Conservation (phyloP, 1,140 invertebrate genomes). For the Hyles euphorbiae region DNA sequence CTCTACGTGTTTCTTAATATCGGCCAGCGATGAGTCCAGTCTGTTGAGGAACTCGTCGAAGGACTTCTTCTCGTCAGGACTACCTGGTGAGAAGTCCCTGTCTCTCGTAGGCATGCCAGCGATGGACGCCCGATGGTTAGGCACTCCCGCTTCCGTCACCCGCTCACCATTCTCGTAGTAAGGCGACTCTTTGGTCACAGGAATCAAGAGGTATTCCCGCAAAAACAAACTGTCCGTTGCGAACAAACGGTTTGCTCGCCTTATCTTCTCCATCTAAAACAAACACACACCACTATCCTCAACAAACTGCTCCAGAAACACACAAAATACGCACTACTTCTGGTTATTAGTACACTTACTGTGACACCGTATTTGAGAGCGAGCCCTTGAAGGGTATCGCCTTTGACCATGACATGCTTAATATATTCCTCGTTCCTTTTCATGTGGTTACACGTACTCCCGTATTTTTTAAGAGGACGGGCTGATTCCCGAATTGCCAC, state of each 20-base stretch:
- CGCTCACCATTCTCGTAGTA: slow-evolving; percentile 75
- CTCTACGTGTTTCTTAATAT: slow-evolving; percentile 89
- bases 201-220: slow-evolving; percentile 87
- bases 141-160: slow-evolving; percentile 46
- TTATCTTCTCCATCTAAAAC: slow-evolving; percentile 92
- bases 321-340: slow-evolving; percentile 6
- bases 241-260: slow-evolving; percentile 90
- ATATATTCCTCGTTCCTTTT: slow-evolving; percentile 82
- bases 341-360: slow-evolving; percentile 78
- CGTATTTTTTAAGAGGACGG: slow-evolving; percentile 91
- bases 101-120: slow-evolving; percentile 65
- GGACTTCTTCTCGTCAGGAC: slow-evolving; percentile 81
- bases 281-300: slow-evolving; percentile 31
- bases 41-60: slow-evolving; percentile 90
- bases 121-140: slow-evolving; percentile 71
- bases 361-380: slow-evolving; percentile 94
- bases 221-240: slow-evolving; percentile 93
- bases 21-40: slow-evolving; percentile 91
- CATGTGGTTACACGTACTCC: slow-evolving; percentile 86
- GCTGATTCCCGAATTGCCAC: slow-evolving; percentile 89
- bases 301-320: slow-evolving; percentile 21
- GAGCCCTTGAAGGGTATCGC: slow-evolving; percentile 94
- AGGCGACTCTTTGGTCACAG: slow-evolving; percentile 79
- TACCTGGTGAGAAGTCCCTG: slow-evolving; percentile 70
- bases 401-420: slow-evolving; percentile 86